These are phyloP conservation scores for Coluber constrictor DNA, from an alignment of 2,797 vertebrate genomes.

Conservation along the genomic window DNA sequence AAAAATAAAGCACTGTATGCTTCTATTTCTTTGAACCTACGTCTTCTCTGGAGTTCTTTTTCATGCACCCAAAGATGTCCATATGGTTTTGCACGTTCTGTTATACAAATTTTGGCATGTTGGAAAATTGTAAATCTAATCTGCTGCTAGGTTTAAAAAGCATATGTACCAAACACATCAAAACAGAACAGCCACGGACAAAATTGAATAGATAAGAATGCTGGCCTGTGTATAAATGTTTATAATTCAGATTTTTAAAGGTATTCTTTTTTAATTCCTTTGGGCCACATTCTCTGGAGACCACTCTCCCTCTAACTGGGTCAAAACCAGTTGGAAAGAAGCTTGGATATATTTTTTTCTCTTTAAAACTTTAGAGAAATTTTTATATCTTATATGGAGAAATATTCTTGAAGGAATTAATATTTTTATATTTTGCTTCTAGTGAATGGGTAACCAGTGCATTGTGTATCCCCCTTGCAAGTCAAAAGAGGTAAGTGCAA, in stretches of 20 bases:
- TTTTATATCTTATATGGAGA: neutral
- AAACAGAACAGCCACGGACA: neutral
- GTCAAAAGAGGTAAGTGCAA: slow-evolving; percentile 90
- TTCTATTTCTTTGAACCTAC: neutral
- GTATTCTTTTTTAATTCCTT: neutral
- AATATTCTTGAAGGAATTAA: neutral
- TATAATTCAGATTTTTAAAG: neutral
- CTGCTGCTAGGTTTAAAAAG: no score
- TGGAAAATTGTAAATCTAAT: neutral
- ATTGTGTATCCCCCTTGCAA: slow-evolving; percentile 92
- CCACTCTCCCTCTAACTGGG: neutral
- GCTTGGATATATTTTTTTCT: neutral
- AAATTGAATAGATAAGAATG: neutral
- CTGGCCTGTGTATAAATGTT: neutral
- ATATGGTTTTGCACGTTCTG: neutral
- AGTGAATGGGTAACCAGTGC: slow-evolving; percentile 90
- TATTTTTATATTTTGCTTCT: slow-evolving; percentile 53
- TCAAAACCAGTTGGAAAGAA: neutral
- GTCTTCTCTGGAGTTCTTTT: neutral
- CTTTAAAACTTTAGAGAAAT: neutral
- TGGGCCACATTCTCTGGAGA: neutral
- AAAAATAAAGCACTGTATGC: neutral
- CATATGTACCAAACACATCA: neutral
- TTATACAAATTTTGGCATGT: neutral
- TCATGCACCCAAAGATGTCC: neutral